Evolutionary conservation across 2,113 vertebrate species (phyloP).

Genomic region (Bos taurus): ARS-UCD2.0 NC_037337.1:28619501-28620000

Average conservation of each 20-base stretch:
- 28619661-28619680: background rate
- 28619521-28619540: background rate
- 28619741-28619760: background rate
- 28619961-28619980: background rate
- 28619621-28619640: background rate
- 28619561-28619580: background rate
- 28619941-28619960: background rate
- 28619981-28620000: background rate
- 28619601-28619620: background rate
- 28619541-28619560: background rate
- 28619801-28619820: background rate
- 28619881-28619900: background rate
- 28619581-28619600: background rate
- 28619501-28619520: background rate
- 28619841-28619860: background rate
- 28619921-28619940: background rate
- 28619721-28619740: background rate
- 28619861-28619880: background rate
- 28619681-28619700: background rate
- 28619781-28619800: background rate
- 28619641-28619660: background rate
- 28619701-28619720: background rate
- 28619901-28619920: background rate
- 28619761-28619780: background rate
- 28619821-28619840: background rate